These are phyloP conservation scores for Columbina picui DNA, from an alignment of 2,113 vertebrate genomes.

Conservation along the genomic window DNA sequence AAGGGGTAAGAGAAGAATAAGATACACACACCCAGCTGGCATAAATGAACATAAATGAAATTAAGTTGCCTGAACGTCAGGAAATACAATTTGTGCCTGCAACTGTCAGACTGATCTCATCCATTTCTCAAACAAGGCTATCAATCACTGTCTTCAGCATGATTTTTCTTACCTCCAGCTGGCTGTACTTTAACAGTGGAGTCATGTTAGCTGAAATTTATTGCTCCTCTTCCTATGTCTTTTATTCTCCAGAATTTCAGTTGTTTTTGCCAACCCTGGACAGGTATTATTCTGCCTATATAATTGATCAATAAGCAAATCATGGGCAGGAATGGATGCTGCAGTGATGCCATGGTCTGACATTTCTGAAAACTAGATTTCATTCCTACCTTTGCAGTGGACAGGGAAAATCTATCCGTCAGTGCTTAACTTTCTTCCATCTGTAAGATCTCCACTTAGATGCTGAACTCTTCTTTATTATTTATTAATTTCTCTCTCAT, in stretches of 20 bases:
- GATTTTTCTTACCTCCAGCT: constrained; percentile 38
- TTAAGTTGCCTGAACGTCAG: constrained; percentile 62
- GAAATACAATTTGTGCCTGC: constrained; percentile 65
- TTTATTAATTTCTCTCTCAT: not conserved
- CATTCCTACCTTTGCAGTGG: not conserved
- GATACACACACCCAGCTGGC: constrained; percentile 3
- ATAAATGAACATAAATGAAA: constrained; percentile 68
- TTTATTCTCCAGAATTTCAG: constrained; percentile 6
- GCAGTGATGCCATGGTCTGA: not conserved
- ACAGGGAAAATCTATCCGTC: not conserved
- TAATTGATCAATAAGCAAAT: not conserved
- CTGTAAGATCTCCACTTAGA: not conserved
- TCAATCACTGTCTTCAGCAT: constrained; percentile 55
- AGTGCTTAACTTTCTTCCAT: not conserved
- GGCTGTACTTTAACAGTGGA: not conserved
- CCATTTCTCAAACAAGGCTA: constrained; percentile 64
- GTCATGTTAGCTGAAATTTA: constrained; percentile 28
- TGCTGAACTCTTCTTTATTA: not conserved
- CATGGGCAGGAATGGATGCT: not conserved
- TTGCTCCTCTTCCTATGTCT: fast-evolving
- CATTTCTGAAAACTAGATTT: not conserved
- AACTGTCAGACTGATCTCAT: constrained; percentile 59
- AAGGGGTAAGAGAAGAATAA: not conserved
- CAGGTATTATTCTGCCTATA: not conserved
- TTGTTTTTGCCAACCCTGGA: not conserved